Evolutionary conservation across 2,888 invertebrate genomes (phyloP).

Genomic region (Cryptocephalus moraei): DNA sequence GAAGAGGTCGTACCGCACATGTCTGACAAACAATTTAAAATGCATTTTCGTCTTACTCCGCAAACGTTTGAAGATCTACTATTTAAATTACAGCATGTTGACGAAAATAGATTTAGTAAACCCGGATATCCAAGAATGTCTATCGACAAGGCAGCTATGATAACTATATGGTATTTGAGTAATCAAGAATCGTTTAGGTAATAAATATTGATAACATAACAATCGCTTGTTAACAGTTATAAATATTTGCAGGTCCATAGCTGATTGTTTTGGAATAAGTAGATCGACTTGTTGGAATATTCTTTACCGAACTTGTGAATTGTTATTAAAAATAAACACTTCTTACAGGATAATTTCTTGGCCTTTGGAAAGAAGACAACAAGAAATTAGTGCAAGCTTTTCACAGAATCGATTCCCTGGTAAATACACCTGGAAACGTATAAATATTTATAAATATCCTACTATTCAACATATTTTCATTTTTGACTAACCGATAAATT

Average conservation of each 20-base stretch:
- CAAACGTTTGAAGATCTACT: background rate
- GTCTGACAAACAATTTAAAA: constrained; percentile 6
- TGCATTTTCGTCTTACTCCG: constrained; percentile 1
- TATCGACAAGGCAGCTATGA: too few species aligned
- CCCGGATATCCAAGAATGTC: too few species aligned
- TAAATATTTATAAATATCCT: too few species aligned
- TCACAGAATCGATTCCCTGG: too few species aligned
- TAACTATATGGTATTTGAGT: constrained; percentile 10
- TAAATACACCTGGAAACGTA: too few species aligned
- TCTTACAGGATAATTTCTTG: constrained; percentile 2
- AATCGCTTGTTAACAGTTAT: too few species aligned
- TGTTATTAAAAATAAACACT: constrained; percentile 10
- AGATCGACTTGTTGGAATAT: constrained; percentile 15
- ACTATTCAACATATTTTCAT: too few species aligned
- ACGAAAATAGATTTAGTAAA: too few species aligned
- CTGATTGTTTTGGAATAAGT: constrained; percentile 11
- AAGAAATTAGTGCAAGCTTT: constrained; percentile 1
- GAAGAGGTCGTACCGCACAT: constrained; percentile 3
- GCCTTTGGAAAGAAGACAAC: constrained; percentile 4
- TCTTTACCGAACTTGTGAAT: constrained; percentile 9
- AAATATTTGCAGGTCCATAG: constrained; percentile 3
- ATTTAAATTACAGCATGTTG: too few species aligned
- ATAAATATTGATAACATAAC: background rate
- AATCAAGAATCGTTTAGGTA: constrained; percentile 3
- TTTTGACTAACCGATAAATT: too few species aligned